Base-by-base conservation (phyloP, 2,797 vertebrate species). In the Masticophis lateralis region DNA sequence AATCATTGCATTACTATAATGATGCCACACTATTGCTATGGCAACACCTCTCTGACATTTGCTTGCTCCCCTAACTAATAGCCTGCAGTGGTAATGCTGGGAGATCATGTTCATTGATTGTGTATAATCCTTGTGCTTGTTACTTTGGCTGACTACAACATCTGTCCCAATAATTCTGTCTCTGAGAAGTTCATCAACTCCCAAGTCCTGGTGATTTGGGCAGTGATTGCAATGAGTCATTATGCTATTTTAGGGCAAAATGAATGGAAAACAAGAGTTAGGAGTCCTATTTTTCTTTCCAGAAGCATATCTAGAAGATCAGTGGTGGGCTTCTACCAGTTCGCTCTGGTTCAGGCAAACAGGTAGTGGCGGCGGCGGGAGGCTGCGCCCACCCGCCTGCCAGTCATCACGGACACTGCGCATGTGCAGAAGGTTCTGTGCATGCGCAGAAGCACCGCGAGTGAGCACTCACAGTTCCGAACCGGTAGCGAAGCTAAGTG, bases 51-150 rank as follows among this genome's bases (percentile, higher is more conserved):
- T 83, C 87, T 91, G 87, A 89, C 57, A 86, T 51, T 28, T 56
- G 25, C 37, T 20, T 89, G 66, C 43, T 55, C 74, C 43, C 60
- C 27, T 91, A 91, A 63, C 32, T 91, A 93, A 83, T 83, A 32
- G 86, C 56, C 43, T 83, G 86, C 61, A 83, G 83, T 88, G 90
- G 56, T 20, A 4, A 61, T 22, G n/a, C 90, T 56, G 51, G 87
- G 86, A 91, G 57, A 83, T 61, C 27, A 63, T 63, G 66, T 47
- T 89, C 56, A 86, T 86, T 91, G 92, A 91, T 89, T 89, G 32
- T 89, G 6, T 89, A 10, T 60, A 83, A 92, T 79, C 27, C 43
- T 57, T 79, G 63, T 6, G 66, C 12, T 55, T 69, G 16, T 88
- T 43, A 63, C 25, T 22, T 0, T 61, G 90, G 88, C 55, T 61